A percentile compares a stretch with the other conserved stretches of the same genome.
Evolutionary conservation across 2,888 invertebrate genomes (phyloP).

Genomic region (Volucella inanis): DNA sequence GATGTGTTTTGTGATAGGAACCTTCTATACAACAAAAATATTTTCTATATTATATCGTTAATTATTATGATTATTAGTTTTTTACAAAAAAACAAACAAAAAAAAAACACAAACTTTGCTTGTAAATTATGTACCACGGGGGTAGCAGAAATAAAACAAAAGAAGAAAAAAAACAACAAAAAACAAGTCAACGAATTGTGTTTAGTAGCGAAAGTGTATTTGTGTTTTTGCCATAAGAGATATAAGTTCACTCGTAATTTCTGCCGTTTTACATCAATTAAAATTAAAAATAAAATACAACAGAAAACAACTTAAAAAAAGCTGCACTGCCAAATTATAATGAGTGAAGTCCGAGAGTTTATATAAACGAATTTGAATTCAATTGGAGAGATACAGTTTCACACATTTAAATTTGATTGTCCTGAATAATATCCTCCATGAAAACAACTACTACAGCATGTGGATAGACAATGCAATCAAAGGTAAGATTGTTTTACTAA

Average conservation of each 20-base stretch:
- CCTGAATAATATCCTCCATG: constrained; percentile 21
- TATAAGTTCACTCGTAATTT: constrained; percentile 28
- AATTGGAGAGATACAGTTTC: constrained; percentile 38
- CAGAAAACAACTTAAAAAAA: constrained; percentile 30
- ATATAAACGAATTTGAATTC: constrained; percentile 27
- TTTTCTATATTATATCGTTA: constrained; percentile 73
- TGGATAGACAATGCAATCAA: constrained; percentile 58
- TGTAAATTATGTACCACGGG: constrained; percentile 35
- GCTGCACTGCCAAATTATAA: constrained; percentile 68
- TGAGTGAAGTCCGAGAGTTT: constrained; percentile 56
- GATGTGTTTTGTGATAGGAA: constrained; percentile 77
- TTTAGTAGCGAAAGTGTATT: constrained; percentile 9
- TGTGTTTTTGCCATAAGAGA: constrained; percentile 9
- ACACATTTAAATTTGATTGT: constrained; percentile 53
- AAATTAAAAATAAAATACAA: constrained; percentile 14
- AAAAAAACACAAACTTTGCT: constrained; percentile 47
- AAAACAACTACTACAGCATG: constrained; percentile 39
- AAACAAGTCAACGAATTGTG: constrained; percentile 11
- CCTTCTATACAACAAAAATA: constrained; percentile 74
- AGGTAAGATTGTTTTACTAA: constrained; percentile 57
- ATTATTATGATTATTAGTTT: constrained; percentile 65
- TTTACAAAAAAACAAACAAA: constrained; percentile 41
- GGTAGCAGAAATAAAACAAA: constrained; percentile 16
- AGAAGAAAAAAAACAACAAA: neutral
- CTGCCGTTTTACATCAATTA: constrained; percentile 38